Conservation (phyloP, 2,113 vertebrate genomes). For the Noctilio leporinus region DNA sequence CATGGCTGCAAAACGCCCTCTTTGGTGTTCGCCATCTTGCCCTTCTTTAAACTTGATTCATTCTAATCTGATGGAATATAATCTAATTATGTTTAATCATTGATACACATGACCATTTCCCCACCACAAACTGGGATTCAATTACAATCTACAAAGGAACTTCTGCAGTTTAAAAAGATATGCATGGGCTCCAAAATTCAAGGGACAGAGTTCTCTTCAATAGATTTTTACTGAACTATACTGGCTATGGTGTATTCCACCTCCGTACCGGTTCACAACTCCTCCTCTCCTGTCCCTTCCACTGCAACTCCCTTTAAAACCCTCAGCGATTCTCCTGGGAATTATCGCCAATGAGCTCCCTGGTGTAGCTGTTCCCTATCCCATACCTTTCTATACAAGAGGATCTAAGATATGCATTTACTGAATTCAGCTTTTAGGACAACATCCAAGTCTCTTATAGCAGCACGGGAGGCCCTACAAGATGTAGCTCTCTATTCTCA, state of each 20-base stretch:
- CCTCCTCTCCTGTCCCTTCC: not conserved
- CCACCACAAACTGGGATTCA: not conserved
- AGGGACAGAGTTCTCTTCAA: not conserved
- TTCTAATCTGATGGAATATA: not conserved
- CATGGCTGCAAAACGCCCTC: not conserved
- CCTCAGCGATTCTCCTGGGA: not conserved
- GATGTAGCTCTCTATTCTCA: not conserved
- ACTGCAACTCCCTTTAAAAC: not conserved
- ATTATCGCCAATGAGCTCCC: not conserved
- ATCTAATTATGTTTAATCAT: not conserved
- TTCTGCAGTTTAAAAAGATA: not conserved
- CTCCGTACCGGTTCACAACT: not conserved
- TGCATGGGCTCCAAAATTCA: not conserved
- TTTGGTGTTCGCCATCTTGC: constrained; percentile 21
- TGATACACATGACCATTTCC: not conserved
- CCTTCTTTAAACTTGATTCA: not conserved
- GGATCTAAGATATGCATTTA: not conserved
- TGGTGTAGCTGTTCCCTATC: not conserved
- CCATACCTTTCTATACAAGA: not conserved
- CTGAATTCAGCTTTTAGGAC: not conserved
- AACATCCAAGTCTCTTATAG: not conserved
- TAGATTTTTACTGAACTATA: not conserved
- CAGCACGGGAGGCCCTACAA: not conserved
- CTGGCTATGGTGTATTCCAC: not conserved
- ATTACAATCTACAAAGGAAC: not conserved